Evolutionary conservation across 1,140 invertebrate genomes (phyloP), one percentile per base, ranked within the genome.

Genomic region (Spodoptera frugiperda): DNA sequence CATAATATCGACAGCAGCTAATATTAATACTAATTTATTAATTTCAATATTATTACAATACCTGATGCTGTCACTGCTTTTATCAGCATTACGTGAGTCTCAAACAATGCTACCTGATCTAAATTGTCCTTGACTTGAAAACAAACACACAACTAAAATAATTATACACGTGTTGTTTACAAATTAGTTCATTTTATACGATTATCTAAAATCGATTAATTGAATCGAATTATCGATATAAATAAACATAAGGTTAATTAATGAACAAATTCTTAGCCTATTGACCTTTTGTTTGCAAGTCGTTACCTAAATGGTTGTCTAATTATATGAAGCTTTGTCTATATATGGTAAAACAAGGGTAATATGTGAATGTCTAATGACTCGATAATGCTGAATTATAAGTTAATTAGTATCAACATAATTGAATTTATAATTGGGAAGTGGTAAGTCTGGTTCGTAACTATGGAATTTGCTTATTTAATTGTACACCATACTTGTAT

Each of bases 161-260:
- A 48, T 59, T 59, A 73, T 59, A 61, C 70, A 59, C 4, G 55
- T 49, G 8, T 73, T 73, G 71, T 61, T 73, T 49, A 59, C 46
- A 59, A 73, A 73, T 73, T 48, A 61, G 19, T 73, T 73, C 11
- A 61, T 61, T 73, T 49, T 2, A 30, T 25, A 49, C 25, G 44
- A 67, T 59, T 57, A 48, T 73, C 55, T 61, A 55, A 21, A 61
- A 73, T 30, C 71, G 71, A 61, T 59, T 73, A 59, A 49, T 61
- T 73, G 49, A 73, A 49, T 49, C 21, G 44, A 61, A 73, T 48
- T 61, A 61, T 49, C 55, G 17, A 73, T 59, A 48, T 48, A 25
- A 49, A 55, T 71, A 55, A 17, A 73, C 39, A 49, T 49, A 30
- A 49, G 19, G 17, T 39, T 11, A 33, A 39, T 30, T 73, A 44